phyloP scores from a whole-genome alignment of 2,797 vertebrate genomes.

The Gymnocypris eckloni region DNA sequence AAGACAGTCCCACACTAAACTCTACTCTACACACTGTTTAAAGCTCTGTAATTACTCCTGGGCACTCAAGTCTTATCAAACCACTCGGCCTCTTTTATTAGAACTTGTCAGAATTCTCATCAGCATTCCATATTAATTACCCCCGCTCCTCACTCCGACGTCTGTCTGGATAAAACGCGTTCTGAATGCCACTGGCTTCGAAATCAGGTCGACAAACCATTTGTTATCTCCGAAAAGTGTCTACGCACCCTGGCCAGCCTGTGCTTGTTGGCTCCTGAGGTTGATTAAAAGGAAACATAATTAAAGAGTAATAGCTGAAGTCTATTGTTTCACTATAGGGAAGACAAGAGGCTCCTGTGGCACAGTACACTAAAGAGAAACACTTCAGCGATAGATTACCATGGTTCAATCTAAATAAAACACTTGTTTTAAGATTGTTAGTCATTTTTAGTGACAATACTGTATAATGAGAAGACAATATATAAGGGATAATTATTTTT shows the following conservation, averaged over 20 bases:
- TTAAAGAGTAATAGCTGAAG: constrained; percentile 45
- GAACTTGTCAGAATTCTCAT: constrained; percentile 65
- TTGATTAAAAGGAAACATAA: constrained; percentile 54
- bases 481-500: neutral
- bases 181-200: constrained; percentile 11
- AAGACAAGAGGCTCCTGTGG: neutral
- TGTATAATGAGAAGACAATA: neutral
- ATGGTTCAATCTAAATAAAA: constrained; percentile 7
- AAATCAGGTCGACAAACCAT: constrained; percentile 40
- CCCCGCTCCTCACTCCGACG: constrained; percentile 73
- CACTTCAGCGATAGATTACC: constrained; percentile 8
- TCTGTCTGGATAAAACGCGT: constrained; percentile 9
- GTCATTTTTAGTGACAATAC: neutral
- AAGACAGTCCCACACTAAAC: constrained; percentile 37
- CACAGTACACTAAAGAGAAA: neutral
- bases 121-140: constrained; percentile 81
- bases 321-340: neutral
- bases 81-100: constrained; percentile 48
- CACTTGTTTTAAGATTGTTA: neutral
- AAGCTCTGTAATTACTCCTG: constrained; percentile 48
- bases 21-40: constrained; percentile 34
- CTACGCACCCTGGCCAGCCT: neutral
- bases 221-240: constrained; percentile 40
- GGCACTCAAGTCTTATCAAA: constrained; percentile 49
- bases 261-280: constrained; percentile 33